Evolutionary conservation across 2,888 invertebrate species (phyloP).

Genomic region (Hypercompe scribonia): DNA sequence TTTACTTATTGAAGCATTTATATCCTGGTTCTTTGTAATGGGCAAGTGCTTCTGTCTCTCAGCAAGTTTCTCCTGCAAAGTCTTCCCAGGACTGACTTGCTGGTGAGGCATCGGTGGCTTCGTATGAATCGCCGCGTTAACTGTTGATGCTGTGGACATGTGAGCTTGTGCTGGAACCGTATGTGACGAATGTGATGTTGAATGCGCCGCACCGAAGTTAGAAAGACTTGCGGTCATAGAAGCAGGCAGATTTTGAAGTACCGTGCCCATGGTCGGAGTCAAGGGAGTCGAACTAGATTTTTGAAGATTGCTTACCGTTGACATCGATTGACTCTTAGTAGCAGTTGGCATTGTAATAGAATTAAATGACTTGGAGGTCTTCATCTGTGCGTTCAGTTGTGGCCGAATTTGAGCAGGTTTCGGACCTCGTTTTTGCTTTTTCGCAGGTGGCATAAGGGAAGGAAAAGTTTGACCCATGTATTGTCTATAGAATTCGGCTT

Average conservation of each 20-base stretch:
- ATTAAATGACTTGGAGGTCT: constrained; percentile 60
- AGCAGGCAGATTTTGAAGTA: constrained; percentile 72
- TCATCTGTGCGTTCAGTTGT: constrained; percentile 47
- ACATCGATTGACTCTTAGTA: constrained; percentile 55
- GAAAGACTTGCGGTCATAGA: constrained; percentile 73
- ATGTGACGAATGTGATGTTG: constrained; percentile 48
- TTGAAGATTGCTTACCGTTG: constrained; percentile 49
- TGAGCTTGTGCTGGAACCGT: constrained; percentile 70
- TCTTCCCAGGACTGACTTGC: constrained; percentile 87
- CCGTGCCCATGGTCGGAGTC: constrained; percentile 77
- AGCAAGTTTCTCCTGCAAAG: constrained; percentile 89
- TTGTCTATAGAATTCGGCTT: constrained; percentile 80
- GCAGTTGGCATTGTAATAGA: constrained; percentile 10
- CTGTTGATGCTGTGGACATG: constrained; percentile 66
- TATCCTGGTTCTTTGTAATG: constrained; percentile 63
- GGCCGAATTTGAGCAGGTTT: constrained; percentile 55
- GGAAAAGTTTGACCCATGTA: constrained; percentile 72
- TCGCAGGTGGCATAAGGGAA: constrained; percentile 70
- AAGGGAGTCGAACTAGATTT: constrained; percentile 54
- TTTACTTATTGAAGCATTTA: constrained; percentile 76
- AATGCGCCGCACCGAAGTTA: constrained; percentile 52
- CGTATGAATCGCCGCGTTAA: constrained; percentile 66
- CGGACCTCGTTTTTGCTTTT: constrained; percentile 77
- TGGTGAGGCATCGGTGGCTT: constrained; percentile 77
- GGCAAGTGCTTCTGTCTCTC: constrained; percentile 87